phyloP scores from a whole-genome alignment of 2,797 vertebrate species.

The Anas acuta region DNA sequence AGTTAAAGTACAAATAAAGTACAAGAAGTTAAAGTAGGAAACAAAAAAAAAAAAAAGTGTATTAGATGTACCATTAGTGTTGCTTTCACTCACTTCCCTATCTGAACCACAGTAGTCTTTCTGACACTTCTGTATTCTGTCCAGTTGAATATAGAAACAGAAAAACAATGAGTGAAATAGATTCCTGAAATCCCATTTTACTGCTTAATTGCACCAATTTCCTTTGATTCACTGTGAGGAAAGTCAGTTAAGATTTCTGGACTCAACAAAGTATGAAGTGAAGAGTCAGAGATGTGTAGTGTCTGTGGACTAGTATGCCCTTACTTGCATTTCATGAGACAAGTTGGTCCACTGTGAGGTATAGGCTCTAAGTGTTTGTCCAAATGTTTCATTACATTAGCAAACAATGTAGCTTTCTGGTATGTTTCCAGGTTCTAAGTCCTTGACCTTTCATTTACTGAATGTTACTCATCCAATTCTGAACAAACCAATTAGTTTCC shows the following conservation, averaged over 20 bases:
- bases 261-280: background rate
- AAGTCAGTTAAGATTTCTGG: background rate
- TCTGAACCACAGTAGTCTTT: background rate
- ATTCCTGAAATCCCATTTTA: background rate
- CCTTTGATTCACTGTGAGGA: background rate
- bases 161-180: background rate
- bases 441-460: background rate
- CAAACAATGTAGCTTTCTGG: background rate
- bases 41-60: too few relatives aligned
- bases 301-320: background rate
- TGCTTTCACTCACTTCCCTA: background rate
- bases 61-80: background rate
- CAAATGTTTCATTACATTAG: background rate
- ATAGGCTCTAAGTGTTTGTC: background rate
- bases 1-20: background rate
- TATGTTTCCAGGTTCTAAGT: background rate
- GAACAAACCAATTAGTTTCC: background rate
- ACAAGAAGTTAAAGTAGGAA: too few relatives aligned
- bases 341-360: background rate
- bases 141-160: background rate
- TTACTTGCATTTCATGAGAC: background rate
- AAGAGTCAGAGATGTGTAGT: background rate
- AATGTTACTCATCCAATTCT: background rate
- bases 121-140: background rate
- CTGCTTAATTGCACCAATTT: background rate